Percentiles rank a stretch among this genome's conserved stretches.
phyloP scores from a whole-genome alignment of 1,140 invertebrate species.

The Mactra quadrangularis region DNA sequence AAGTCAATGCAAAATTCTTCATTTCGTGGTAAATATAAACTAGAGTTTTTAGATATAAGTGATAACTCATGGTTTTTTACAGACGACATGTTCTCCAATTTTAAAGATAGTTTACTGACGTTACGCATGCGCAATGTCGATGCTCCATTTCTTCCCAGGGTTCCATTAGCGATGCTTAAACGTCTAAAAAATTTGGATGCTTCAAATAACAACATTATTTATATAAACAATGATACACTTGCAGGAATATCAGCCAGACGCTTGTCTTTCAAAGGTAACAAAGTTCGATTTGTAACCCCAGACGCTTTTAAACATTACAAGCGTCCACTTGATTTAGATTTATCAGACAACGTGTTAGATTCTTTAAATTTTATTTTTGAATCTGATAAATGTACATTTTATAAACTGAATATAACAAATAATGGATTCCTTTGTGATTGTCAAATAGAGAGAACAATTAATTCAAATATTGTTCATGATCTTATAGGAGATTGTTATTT shows the following conservation, averaged over 20 bases:
- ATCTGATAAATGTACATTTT: constrained; percentile 40
- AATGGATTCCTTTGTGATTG: constrained; percentile 61
- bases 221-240: constrained; percentile 29
- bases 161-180: constrained; percentile 6
- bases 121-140: constrained; percentile 45
- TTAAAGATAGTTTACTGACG: constrained; percentile 13
- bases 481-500: constrained; percentile 24
- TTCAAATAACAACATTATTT: constrained; percentile 22
- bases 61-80: constrained; percentile 39
- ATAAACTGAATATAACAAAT: constrained; percentile 35
- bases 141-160: constrained; percentile 21
- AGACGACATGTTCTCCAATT: constrained; percentile 28
- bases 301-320: constrained; percentile 52
- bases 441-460: constrained; percentile 45
- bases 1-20: constrained; percentile 20
- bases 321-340: constrained; percentile 34
- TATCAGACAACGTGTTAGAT: constrained; percentile 35
- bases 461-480: constrained; percentile 13
- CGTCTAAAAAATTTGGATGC: constrained; percentile 17
- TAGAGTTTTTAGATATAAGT: constrained; percentile 48
- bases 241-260: constrained; percentile 49
- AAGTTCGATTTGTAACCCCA: constrained; percentile 22
- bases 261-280: constrained; percentile 39
- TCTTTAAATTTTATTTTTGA: constrained; percentile 54
- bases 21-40: constrained; percentile 32